phyloP scores from a whole-genome alignment of 2,797 vertebrate genomes.

The Chanos chanos region DNA sequence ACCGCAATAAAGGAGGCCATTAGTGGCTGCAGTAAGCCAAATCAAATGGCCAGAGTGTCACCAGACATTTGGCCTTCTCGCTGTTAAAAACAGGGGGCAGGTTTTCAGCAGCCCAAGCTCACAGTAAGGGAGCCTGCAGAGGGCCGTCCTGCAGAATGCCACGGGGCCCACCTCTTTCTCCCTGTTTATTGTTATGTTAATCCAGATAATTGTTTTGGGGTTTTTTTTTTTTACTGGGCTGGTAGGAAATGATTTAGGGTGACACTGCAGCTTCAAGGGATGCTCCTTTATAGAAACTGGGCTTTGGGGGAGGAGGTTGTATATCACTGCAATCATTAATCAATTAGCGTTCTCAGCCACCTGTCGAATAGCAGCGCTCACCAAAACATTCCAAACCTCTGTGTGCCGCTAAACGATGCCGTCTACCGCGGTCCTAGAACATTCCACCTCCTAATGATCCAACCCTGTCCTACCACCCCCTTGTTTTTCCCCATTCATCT shows the following conservation, averaged over 20 bases:
- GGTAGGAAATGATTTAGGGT: constrained; percentile 78
- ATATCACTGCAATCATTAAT: constrained; percentile 76
- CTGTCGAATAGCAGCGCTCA: constrained; percentile 64
- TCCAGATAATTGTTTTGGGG: constrained; percentile 59
- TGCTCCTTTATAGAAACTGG: background rate
- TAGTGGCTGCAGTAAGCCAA: too few species aligned
- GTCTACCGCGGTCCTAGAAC: too few species aligned
- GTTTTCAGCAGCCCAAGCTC: constrained; percentile 2
- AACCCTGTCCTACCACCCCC: background rate
- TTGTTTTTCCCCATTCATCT: background rate
- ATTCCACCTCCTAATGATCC: background rate
- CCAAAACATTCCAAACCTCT: constrained; percentile 25
- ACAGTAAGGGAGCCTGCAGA: too few species aligned
- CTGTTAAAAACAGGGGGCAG: background rate
- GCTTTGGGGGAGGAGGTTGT: constrained; percentile 48
- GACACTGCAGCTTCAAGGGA: constrained; percentile 58
- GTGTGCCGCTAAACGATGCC: constrained; percentile 35
- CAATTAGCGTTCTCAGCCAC: constrained; percentile 76
- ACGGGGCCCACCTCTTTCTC: constrained; percentile 21
- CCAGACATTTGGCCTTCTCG: constrained; percentile 1
- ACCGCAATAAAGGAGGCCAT: too few species aligned
- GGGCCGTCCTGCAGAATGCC: too few species aligned
- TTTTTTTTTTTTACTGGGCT: constrained; percentile 59
- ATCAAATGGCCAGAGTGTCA: constrained; percentile 12
- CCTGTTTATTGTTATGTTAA: constrained; percentile 71